phyloP scores from a whole-genome alignment of 2,113 vertebrate species.

The Emydura subglobosa region DNA sequence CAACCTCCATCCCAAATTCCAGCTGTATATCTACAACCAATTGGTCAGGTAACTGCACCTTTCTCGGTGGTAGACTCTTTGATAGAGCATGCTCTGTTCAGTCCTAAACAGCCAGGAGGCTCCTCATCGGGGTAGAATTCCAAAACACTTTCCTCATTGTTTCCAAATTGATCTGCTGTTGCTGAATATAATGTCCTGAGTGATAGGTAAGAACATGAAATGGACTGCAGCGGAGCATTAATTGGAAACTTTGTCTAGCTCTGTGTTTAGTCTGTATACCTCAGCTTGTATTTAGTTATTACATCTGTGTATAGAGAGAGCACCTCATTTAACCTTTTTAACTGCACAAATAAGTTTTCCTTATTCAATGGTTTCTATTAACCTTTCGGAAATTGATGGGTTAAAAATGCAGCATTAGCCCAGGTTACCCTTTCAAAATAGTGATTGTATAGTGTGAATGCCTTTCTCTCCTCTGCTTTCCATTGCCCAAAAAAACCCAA shows the following conservation, averaged over 20 bases:
- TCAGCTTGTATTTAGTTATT: neutral
- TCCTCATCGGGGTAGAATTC: conserved; percentile 38
- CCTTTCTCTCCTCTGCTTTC: conserved; percentile 32
- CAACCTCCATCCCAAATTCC: conserved; percentile 99
- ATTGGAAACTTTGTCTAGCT: neutral
- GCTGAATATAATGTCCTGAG: neutral
- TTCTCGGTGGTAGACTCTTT: conserved; percentile 85
- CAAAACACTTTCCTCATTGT: conserved; percentile 54
- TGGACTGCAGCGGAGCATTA: conserved; percentile 9
- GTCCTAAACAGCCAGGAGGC: conserved; percentile 57
- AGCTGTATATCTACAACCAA: conserved; percentile 99
- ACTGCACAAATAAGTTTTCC: neutral
- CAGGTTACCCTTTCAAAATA: conserved; percentile 15
- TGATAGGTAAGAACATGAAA: neutral
- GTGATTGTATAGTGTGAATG: neutral
- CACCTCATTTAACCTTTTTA: neutral
- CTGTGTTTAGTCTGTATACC: neutral
- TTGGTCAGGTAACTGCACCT: conserved; percentile 98
- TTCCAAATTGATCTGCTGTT: conserved; percentile 35
- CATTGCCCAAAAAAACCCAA: neutral
- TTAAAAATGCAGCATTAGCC: conserved; percentile 6
- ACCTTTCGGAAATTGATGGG: conserved; percentile 9
- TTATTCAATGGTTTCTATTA: conserved; percentile 5
- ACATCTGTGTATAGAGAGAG: neutral
- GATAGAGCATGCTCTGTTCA: conserved; percentile 95